Conservation (phyloP, 2,113 vertebrate genomes). For the Bos javanicus region DNA sequence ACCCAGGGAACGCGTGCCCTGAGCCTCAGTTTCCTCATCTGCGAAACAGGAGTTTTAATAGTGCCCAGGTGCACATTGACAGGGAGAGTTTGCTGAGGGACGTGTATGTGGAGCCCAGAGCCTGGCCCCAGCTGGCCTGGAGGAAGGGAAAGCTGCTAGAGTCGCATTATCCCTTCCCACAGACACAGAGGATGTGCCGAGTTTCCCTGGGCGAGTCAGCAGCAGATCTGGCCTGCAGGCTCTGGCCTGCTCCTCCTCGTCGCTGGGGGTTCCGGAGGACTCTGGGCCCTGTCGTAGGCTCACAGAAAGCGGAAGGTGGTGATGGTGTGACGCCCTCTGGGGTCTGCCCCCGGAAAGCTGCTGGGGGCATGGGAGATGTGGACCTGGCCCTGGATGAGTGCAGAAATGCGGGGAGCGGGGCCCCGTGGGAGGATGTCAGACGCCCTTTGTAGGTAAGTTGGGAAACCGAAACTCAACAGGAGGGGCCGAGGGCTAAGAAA, state of each 20-base stretch:
- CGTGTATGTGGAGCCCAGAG: rapidly evolving
- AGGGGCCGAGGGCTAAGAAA: not conserved
- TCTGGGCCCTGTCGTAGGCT: too few species aligned
- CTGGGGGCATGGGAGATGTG: not conserved
- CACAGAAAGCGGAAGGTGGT: not conserved
- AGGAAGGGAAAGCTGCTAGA: not conserved
- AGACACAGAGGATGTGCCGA: not conserved
- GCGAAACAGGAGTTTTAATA: not conserved
- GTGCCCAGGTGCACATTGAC: not conserved
- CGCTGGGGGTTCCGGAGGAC: not conserved
- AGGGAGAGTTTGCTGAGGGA: not conserved
- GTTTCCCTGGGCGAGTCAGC: not conserved
- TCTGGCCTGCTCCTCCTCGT: not conserved
- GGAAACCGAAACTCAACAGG: not conserved
- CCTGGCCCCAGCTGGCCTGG: not conserved
- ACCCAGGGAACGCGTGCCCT: not conserved
- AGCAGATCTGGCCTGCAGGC: not conserved
- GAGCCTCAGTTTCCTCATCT: constrained; percentile 20
- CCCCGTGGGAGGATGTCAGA: not conserved
- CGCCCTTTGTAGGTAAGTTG: not conserved
- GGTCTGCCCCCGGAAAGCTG: not conserved
- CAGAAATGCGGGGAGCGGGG: not conserved
- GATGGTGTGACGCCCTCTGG: rapidly evolving
- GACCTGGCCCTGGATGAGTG: not conserved
- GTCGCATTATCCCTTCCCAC: rapidly evolving